Evolutionary conservation across 2,113 vertebrate genomes (phyloP).

Genomic region (Psittacara wagleri): DNA sequence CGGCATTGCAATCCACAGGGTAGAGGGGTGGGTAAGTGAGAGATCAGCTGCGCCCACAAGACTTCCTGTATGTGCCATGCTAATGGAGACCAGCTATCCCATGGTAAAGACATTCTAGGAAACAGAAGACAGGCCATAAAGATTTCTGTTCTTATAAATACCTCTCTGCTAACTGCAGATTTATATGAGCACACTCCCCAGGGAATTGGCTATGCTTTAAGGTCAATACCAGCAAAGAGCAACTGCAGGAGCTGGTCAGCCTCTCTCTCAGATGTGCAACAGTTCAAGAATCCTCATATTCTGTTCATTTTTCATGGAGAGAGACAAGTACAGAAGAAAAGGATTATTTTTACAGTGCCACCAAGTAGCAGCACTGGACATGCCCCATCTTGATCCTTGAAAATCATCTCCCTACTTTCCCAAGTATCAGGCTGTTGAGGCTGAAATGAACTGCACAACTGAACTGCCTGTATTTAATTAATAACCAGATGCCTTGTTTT

Average conservation of each 20-base stretch:
- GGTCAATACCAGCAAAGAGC: not conserved
- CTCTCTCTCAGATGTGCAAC: not conserved
- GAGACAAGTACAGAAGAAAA: not conserved
- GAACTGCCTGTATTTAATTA: constrained; percentile 10
- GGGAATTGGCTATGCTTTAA: not conserved
- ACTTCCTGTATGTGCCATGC: not conserved
- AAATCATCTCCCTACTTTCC: constrained; percentile 3
- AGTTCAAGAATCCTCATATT: not conserved
- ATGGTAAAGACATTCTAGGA: not conserved
- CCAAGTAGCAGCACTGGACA: not conserved
- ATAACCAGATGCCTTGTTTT: constrained; percentile 64
- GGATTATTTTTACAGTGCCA: not conserved
- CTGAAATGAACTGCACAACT: not conserved
- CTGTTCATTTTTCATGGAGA: not conserved
- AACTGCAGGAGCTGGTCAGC: not conserved
- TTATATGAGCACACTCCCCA: rapidly evolving
- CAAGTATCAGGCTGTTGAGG: not conserved
- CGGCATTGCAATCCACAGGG: rapidly evolving
- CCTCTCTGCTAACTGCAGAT: not conserved
- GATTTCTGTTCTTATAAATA: not conserved
- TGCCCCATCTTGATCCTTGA: not conserved
- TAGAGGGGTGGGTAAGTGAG: not conserved
- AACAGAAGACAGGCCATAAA: not conserved
- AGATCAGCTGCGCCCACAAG: not conserved
- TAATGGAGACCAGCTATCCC: not conserved